These are phyloP conservation scores for Clostera curtula DNA, from an alignment of 2,888 invertebrate species.

Conservation along the genomic window DNA sequence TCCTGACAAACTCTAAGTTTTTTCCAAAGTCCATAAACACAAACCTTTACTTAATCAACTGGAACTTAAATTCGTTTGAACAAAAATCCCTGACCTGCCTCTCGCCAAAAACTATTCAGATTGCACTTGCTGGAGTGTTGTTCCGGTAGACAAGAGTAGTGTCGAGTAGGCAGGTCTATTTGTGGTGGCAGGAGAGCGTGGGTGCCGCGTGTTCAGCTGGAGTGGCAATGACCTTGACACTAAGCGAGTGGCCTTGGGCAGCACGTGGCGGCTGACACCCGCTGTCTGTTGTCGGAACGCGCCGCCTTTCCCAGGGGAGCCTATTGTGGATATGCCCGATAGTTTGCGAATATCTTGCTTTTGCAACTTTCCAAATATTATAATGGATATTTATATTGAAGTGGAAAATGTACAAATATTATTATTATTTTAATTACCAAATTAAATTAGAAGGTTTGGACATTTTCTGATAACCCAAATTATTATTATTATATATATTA, in stretches of 20 bases:
- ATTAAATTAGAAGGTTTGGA: too few relatives aligned
- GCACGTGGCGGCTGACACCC: slow-evolving; percentile 75
- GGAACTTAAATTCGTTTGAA: too few relatives aligned
- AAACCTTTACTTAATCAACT: too few relatives aligned
- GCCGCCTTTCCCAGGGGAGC: slow-evolving; percentile 74
- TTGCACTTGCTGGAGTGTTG: slow-evolving; percentile 40
- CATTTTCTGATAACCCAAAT: too few relatives aligned
- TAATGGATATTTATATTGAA: slow-evolving; percentile 1
- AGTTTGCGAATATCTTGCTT: slow-evolving; percentile 32
- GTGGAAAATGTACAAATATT: too few relatives aligned
- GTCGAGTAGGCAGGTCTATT: slow-evolving; percentile 69
- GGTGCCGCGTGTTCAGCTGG: slow-evolving; percentile 73
- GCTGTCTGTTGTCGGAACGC: slow-evolving; percentile 74
- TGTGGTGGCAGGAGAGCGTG: slow-evolving; percentile 74
- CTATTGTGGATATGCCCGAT: slow-evolving; percentile 61
- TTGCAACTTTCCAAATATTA: slow-evolving; percentile 4
- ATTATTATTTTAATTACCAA: too few relatives aligned
- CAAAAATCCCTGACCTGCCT: too few relatives aligned
- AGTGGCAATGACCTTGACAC: slow-evolving; percentile 76
- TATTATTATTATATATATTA: too few relatives aligned
- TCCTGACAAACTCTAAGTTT: too few relatives aligned
- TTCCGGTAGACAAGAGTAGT: slow-evolving; percentile 53
- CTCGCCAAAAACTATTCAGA: too few relatives aligned
- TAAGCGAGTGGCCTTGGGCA: slow-evolving; percentile 75
- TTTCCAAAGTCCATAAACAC: too few relatives aligned